Evolutionary conservation across 1,140 invertebrate species (phyloP).

Genomic region (Galleria mellonella): DNA sequence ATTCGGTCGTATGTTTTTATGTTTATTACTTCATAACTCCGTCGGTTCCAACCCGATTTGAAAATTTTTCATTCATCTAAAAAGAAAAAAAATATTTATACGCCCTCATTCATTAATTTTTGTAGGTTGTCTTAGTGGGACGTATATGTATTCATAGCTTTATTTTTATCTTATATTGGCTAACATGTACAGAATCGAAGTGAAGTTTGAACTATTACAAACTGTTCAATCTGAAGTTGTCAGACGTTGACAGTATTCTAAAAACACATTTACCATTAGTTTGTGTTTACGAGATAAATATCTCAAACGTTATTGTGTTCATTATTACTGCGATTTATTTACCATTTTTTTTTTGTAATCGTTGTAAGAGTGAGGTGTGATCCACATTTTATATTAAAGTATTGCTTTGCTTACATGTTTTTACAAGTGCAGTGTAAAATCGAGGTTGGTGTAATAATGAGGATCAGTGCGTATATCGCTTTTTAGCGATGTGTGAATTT

Average conservation of each 20-base stretch:
- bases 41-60: no score
- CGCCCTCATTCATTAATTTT: no score
- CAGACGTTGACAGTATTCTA: constrained; percentile 7
- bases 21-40: no score
- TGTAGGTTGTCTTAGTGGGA: no score
- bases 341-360: constrained; percentile 15
- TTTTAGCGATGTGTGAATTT: constrained; percentile 66
- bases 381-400: neutral
- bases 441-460: constrained; percentile 54
- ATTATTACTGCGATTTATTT: constrained; percentile 14
- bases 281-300: constrained; percentile 51
- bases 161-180: constrained; percentile 9
- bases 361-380: constrained; percentile 13
- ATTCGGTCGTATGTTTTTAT: no score
- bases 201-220: neutral
- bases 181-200: constrained; percentile 2
- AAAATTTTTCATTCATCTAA: no score
- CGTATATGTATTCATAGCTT: no score
- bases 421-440: constrained; percentile 53
- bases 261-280: constrained; percentile 51
- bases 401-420: constrained; percentile 32
- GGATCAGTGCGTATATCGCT: constrained; percentile 60
- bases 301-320: constrained; percentile 4
- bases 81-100: no score
- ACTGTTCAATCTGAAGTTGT: constrained; percentile 23